Evolutionary conservation across 92 coral and sea anemone genomes (phyloP).

Genomic region (Parazoanthus swiftii): DNA sequence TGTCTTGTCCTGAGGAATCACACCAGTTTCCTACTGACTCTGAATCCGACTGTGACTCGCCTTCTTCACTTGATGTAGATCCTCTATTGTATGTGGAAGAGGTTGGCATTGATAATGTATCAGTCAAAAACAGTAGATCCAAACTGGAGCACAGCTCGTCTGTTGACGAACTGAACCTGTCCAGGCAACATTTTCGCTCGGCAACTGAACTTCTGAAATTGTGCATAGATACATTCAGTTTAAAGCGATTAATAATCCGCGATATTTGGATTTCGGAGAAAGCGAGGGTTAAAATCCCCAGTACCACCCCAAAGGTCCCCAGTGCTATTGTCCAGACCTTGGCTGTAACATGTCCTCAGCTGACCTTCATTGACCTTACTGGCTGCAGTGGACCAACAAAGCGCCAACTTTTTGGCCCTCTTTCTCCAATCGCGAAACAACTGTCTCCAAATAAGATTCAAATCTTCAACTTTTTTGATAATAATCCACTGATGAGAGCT

Average conservation of each 20-base stretch:
- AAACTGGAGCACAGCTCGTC: neutral
- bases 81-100: neutral
- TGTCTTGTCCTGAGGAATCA: neutral
- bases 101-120: neutral
- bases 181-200: constrained; percentile 15
- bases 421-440: neutral
- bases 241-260: constrained; percentile 20
- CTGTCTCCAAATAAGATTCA: neutral
- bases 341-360: constrained; percentile 13
- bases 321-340: neutral
- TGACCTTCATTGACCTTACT: constrained; percentile 13
- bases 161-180: constrained; percentile 15
- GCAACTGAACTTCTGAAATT: constrained; percentile 18
- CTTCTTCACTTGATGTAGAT: neutral
- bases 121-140: neutral
- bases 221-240: constrained; percentile 12
- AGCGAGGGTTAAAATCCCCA: neutral
- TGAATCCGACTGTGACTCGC: neutral
- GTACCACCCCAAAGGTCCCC: neutral
- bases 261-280: constrained; percentile 32
- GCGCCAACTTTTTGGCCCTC: constrained; percentile 17
- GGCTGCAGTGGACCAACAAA: constrained; percentile 21
- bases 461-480: constrained; percentile 16
- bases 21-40: neutral
- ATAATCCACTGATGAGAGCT: constrained; percentile 4